A percentile compares a stretch with the other conserved stretches of the same genome.
These are phyloP conservation scores for Oncorhynchus keta DNA, from an alignment of 2,113 vertebrate genomes.

Conservation along the genomic window DNA sequence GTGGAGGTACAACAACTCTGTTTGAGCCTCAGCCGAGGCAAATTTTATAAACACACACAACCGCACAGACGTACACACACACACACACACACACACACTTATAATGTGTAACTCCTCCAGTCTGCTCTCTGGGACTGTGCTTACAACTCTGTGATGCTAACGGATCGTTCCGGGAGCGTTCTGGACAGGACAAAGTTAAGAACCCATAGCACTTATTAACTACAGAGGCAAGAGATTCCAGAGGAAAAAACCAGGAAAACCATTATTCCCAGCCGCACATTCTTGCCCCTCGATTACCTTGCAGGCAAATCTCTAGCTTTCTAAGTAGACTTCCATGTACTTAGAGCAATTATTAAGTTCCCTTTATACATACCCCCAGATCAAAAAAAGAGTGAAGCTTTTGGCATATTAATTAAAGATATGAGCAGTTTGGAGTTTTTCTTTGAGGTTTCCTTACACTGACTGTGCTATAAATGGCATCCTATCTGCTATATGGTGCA, in stretches of 20 bases:
- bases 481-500: no score
- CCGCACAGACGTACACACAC: not conserved
- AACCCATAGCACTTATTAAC: slow-evolving; percentile 54
- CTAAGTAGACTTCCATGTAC: slow-evolving; percentile 41
- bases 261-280: slow-evolving; percentile 37
- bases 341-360: slow-evolving; percentile 56
- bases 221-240: slow-evolving; percentile 43
- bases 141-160: not conserved
- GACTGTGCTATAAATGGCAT: slow-evolving; percentile 9
- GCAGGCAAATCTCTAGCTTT: slow-evolving; percentile 39
- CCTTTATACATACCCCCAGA: slow-evolving; percentile 36
- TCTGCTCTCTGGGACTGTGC: not conserved
- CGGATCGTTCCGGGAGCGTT: not conserved
- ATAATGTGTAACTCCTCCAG: not conserved
- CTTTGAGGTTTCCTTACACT: slow-evolving; percentile 26
- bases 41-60: not conserved
- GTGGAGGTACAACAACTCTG: not conserved
- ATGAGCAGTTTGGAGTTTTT: slow-evolving; percentile 10
- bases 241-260: slow-evolving; percentile 15
- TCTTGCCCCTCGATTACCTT: slow-evolving; percentile 23
- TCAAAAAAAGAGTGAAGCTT: slow-evolving; percentile 52
- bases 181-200: slow-evolving; percentile 44
- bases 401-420: slow-evolving; percentile 56
- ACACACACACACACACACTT: not conserved
- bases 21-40: not conserved